A percentile compares a stretch with the other conserved stretches of the same genome.
phyloP scores from a whole-genome alignment of 1,140 invertebrate genomes.

The Cyclina sinensis region DNA sequence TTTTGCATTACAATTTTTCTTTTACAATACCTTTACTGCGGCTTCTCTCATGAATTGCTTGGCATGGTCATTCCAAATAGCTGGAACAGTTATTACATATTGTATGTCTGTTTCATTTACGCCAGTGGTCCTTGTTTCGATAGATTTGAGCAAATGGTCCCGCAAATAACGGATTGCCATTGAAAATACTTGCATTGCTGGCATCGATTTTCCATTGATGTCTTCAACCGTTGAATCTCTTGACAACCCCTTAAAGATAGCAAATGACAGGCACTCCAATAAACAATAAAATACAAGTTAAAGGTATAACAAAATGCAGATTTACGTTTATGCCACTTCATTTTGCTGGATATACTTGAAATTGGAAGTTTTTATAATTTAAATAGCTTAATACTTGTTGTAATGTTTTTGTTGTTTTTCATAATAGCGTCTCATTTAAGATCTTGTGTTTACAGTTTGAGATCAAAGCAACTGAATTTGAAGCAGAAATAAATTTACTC shows the following conservation, averaged over 20 bases:
- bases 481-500: conserved; percentile 13
- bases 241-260: neutral
- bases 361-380: too few relatives aligned
- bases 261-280: neutral
- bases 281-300: neutral
- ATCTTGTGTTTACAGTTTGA: too few relatives aligned
- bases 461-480: too few relatives aligned
- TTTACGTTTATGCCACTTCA: neutral
- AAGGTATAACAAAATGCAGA: neutral
- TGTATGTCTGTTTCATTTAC: neutral
- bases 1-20: too few relatives aligned
- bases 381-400: too few relatives aligned
- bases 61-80: conserved; percentile 6
- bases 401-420: too few relatives aligned
- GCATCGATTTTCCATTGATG: conserved; percentile 7
- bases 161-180: conserved; percentile 6
- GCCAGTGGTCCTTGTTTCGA: neutral
- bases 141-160: neutral
- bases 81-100: conserved; percentile 23
- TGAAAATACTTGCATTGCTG: conserved; percentile 21
- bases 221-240: conserved; percentile 10
- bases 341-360: neutral
- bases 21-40: neutral
- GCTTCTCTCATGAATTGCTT: conserved; percentile 49
- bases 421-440: too few relatives aligned